A percentile compares a stretch with the other conserved stretches of the same genome.
Conservation (phyloP, 2,797 vertebrate species). For the Cygnus olor region DNA sequence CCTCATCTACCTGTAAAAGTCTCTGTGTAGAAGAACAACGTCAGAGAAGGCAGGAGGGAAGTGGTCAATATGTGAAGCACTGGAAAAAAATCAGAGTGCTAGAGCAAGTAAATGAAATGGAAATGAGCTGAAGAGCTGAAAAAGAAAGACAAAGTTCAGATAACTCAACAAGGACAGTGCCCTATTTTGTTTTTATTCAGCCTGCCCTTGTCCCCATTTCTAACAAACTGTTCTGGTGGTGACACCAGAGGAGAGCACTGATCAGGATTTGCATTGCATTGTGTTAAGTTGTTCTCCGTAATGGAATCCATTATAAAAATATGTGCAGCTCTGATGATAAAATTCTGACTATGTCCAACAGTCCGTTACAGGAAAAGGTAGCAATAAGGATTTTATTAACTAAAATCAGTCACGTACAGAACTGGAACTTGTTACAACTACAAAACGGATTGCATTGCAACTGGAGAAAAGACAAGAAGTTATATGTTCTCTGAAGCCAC, state of each 20-base stretch:
- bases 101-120: not conserved
- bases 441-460: conserved; percentile 52
- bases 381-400: conserved; percentile 67
- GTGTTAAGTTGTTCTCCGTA: not conserved
- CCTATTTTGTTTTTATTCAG: not conserved
- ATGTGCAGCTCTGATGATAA: not conserved
- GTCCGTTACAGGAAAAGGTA: conserved; percentile 28
- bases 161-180: not conserved
- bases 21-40: not conserved
- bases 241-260: not conserved
- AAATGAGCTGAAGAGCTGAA: not conserved
- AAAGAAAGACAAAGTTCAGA: not conserved
- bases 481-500: conserved; percentile 6
- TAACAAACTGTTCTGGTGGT: not conserved
- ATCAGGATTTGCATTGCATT: conserved; percentile 12
- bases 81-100: not conserved
- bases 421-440: conserved; percentile 38
- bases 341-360: conserved; percentile 29
- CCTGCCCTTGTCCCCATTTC: not conserved
- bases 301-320: conserved; percentile 51
- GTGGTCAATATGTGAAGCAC: not conserved
- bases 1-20: not conserved
- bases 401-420: conserved; percentile 61
- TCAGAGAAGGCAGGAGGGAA: not conserved
- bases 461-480: not conserved